These are phyloP conservation scores for Uloborus plumipes DNA, from an alignment of 2,888 invertebrate genomes.

Conservation along the genomic window DNA sequence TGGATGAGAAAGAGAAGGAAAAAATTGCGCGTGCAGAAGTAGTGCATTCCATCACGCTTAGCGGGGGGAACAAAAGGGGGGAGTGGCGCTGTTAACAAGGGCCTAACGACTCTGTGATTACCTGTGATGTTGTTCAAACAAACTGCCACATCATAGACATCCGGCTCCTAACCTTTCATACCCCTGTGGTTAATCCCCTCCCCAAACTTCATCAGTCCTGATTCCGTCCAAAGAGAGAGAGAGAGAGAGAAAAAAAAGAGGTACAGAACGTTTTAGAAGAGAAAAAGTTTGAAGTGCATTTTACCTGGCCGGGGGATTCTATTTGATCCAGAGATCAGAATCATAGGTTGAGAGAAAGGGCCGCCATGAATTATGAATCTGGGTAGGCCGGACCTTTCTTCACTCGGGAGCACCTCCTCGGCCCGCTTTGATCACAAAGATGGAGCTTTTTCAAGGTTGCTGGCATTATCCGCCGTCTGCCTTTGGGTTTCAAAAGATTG, in stretches of 20 bases:
- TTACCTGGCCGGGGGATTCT: neutral
- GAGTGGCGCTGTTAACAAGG: conserved; percentile 41
- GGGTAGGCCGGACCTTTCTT: conserved; percentile 17
- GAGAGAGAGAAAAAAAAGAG: neutral
- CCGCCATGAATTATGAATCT: conserved; percentile 10
- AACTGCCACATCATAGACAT: conserved; percentile 61
- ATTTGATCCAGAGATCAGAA: conserved; percentile 1
- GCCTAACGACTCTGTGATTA: conserved; percentile 62
- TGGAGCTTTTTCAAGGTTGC: no score
- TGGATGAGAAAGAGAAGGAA: conserved; percentile 5
- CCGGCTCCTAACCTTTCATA: conserved; percentile 38
- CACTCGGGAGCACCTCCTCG: neutral
- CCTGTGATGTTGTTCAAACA: conserved; percentile 61
- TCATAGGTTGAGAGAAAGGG: conserved; percentile 8
- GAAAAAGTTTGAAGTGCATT: neutral
- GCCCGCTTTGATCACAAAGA: neutral
- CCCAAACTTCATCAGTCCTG: conserved; percentile 9
- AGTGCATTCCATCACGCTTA: conserved; percentile 49
- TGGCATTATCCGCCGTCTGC: no score
- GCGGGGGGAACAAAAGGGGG: conserved; percentile 17
- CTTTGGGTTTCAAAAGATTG: no score
- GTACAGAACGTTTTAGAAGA: neutral
- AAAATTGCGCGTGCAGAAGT: conserved; percentile 33
- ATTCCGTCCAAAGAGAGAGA: neutral
- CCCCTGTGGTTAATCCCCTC: conserved; percentile 11